A percentile compares a stretch with the other conserved stretches of the same genome.
Conservation (phyloP, 1,140 invertebrate species). For the Dryas iulia region DNA sequence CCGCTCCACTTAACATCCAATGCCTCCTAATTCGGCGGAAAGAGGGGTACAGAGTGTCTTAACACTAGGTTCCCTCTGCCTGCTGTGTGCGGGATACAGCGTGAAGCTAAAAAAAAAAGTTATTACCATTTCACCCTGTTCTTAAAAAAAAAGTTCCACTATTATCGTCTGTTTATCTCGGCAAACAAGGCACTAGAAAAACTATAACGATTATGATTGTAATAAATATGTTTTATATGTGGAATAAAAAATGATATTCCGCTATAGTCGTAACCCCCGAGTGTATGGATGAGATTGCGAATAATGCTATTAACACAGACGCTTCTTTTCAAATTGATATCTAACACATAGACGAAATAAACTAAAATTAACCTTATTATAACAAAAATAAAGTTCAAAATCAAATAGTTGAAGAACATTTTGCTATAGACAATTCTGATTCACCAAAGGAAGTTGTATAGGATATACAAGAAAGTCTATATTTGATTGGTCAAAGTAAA, state of each 20-base stretch:
- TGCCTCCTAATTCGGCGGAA: too few relatives aligned
- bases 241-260: slow-evolving; percentile 76
- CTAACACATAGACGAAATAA: slow-evolving; percentile 42
- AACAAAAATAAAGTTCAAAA: slow-evolving; percentile 33
- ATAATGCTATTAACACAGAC: slow-evolving; percentile 80
- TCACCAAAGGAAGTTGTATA: slow-evolving; percentile 34
- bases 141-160: slow-evolving; percentile 49
- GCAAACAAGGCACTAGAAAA: slow-evolving; percentile 65
- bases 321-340: slow-evolving; percentile 80
- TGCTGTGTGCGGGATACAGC: too few relatives aligned
- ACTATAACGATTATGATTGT: slow-evolving; percentile 74
- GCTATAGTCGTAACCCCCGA: slow-evolving; percentile 68
- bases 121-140: neutral
- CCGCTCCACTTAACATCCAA: too few relatives aligned
- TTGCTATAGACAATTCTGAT: slow-evolving; percentile 34
- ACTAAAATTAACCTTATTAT: slow-evolving; percentile 44
- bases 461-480: slow-evolving; percentile 26
- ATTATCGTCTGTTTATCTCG: slow-evolving; percentile 65
- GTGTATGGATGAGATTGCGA: slow-evolving; percentile 79
- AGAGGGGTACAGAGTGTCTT: too few relatives aligned
- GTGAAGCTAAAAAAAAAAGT: too few relatives aligned
- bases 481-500: slow-evolving; percentile 37
- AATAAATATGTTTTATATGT: slow-evolving; percentile 81
- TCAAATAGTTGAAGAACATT: slow-evolving; percentile 17
- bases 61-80: too few relatives aligned